Conservation (phyloP, 2,797 vertebrate genomes). For the Ficedula albicollis region DNA sequence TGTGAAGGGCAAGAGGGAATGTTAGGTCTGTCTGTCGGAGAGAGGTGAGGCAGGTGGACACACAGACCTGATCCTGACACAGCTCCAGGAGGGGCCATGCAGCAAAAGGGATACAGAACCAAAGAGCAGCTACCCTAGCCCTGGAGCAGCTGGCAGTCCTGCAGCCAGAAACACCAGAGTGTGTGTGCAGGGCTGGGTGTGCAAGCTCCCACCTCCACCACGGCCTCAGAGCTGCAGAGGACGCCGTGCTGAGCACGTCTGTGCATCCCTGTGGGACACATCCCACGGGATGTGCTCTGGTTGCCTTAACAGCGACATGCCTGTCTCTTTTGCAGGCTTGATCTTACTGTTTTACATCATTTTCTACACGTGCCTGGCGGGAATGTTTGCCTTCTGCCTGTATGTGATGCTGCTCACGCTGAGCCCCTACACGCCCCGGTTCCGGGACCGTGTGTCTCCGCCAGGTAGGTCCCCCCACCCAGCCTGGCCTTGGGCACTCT, state of each 20-base stretch:
- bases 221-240: neutral
- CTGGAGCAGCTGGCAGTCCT: neutral
- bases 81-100: neutral
- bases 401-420: conserved; percentile 93
- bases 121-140: fast-evolving
- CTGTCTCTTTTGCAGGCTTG: conserved; percentile 80
- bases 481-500: neutral
- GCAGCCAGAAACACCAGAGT: neutral
- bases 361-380: conserved; percentile 91
- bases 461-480: conserved; percentile 82
- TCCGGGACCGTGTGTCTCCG: conserved; percentile 90
- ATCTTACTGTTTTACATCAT: conserved; percentile 92
- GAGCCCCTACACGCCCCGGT: conserved; percentile 90
- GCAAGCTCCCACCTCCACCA: neutral
- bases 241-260: neutral
- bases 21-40: fast-evolving
- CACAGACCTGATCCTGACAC: neutral
- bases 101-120: neutral
- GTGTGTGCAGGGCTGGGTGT: neutral
- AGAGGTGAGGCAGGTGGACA: neutral
- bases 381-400: conserved; percentile 93
- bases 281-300: neutral
- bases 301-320: neutral
- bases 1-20: neutral
- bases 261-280: neutral